Conservation (phyloP, 2,888 invertebrate species). For the Campoletis raptor region DNA sequence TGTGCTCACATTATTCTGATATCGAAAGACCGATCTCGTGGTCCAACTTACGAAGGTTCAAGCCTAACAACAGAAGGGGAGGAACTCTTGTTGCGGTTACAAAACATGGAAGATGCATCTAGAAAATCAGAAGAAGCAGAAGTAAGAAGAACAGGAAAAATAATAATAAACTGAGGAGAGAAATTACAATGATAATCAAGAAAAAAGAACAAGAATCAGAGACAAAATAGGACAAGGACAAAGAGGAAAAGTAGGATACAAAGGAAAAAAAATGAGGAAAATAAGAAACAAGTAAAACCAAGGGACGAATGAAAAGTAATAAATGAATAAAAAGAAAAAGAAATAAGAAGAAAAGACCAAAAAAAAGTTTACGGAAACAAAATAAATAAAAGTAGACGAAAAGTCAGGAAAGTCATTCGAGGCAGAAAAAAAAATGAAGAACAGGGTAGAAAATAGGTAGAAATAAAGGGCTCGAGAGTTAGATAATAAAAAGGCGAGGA, state of each 20-base stretch:
- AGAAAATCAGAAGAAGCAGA: not conserved
- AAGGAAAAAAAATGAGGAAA: slow-evolving; percentile 23
- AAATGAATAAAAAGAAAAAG: not conserved
- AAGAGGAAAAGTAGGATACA: not conserved
- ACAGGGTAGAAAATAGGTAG: not conserved
- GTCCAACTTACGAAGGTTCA: slow-evolving; percentile 46
- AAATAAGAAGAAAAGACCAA: too few species aligned
- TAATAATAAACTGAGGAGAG: not conserved
- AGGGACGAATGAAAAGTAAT: not conserved
- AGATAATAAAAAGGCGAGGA: slow-evolving; percentile 65
- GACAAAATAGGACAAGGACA: not conserved
- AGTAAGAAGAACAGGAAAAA: not conserved
- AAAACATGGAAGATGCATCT: slow-evolving; percentile 22
- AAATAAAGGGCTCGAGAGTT: slow-evolving; percentile 24
- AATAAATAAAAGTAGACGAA: not conserved
- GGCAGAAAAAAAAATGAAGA: slow-evolving; percentile 22
- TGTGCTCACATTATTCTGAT: slow-evolving; percentile 50
- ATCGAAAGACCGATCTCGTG: slow-evolving; percentile 70
- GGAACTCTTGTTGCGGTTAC: slow-evolving; percentile 42
- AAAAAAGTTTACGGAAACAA: not conserved
- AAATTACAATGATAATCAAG: not conserved
- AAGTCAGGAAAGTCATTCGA: not conserved
- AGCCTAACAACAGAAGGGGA: slow-evolving; percentile 40
- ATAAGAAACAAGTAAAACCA: slow-evolving; percentile 8
- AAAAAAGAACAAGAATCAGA: not conserved